phyloP scores from a whole-genome alignment of 2,797 vertebrate species.

The Vultur gryphus region DNA sequence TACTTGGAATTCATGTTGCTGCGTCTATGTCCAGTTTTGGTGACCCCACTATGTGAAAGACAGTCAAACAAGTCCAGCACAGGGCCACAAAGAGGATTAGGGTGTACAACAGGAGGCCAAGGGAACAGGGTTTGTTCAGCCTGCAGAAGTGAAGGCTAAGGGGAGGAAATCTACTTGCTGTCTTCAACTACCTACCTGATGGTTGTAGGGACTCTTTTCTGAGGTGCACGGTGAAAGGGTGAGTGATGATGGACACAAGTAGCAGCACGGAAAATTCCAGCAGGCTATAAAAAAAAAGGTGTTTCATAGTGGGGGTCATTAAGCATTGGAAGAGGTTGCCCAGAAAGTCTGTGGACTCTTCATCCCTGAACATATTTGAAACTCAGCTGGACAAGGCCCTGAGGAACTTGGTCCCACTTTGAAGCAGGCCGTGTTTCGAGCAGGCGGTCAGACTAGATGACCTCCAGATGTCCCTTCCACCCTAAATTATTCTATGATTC shows the following conservation, averaged over 20 bases:
- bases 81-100: not conserved
- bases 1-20: not conserved
- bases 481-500: not conserved
- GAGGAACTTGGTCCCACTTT: not conserved
- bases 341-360: not conserved
- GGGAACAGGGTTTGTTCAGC: not conserved
- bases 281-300: not conserved
- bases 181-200: not conserved
- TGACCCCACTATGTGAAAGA: not conserved
- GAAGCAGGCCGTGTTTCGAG: not conserved
- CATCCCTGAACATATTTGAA: not conserved
- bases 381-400: not conserved
- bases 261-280: not conserved
- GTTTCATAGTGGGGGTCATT: not conserved
- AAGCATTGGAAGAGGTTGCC: not conserved
- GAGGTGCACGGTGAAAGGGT: not conserved
- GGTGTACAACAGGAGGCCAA: not conserved
- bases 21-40: not conserved
- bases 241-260: not conserved
- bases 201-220: not conserved
- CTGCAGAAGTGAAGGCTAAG: not conserved
- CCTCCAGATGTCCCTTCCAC: not conserved
- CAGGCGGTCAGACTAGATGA: not conserved
- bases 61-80: not conserved
- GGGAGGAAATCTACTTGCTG: not conserved